Percentiles rank a stretch among this genome's conserved stretches.
phyloP scores from a whole-genome alignment of 2,888 invertebrate genomes.

The Caenorhabditis sp. region DNA sequence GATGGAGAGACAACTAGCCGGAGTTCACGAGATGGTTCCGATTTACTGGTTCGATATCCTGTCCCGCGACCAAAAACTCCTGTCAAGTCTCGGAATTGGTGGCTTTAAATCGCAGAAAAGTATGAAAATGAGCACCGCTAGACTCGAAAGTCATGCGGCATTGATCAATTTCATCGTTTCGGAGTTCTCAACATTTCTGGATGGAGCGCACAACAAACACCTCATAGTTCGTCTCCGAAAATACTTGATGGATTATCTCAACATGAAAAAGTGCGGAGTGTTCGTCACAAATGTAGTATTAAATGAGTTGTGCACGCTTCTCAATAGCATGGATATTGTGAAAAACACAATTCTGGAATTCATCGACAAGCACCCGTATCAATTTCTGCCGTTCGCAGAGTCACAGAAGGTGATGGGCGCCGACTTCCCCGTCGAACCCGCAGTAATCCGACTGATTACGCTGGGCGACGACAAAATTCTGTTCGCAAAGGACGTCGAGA shows the following conservation, averaged over 20 bases:
- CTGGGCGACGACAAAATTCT: background rate
- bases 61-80: background rate
- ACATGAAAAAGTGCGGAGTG: background rate
- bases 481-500: background rate
- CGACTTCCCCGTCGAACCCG: background rate
- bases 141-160: too few relatives aligned
- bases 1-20: background rate
- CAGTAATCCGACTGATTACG: background rate
- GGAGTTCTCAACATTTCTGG: too few relatives aligned
- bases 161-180: too few relatives aligned
- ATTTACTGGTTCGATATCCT: background rate
- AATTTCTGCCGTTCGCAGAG: background rate
- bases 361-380: background rate
- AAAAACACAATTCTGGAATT: background rate
- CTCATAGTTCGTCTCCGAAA: too few relatives aligned
- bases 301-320: too few relatives aligned
- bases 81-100: background rate
- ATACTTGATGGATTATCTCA: too few relatives aligned
- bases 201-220: too few relatives aligned
- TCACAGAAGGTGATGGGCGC: background rate
- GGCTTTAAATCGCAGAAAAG: too few relatives aligned
- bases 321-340: too few relatives aligned
- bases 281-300: background rate
- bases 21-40: background rate
- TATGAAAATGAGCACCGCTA: too few relatives aligned